Evolutionary conservation across 2,888 invertebrate genomes (phyloP).

Genomic region (Drosophila antonietae): DNA sequence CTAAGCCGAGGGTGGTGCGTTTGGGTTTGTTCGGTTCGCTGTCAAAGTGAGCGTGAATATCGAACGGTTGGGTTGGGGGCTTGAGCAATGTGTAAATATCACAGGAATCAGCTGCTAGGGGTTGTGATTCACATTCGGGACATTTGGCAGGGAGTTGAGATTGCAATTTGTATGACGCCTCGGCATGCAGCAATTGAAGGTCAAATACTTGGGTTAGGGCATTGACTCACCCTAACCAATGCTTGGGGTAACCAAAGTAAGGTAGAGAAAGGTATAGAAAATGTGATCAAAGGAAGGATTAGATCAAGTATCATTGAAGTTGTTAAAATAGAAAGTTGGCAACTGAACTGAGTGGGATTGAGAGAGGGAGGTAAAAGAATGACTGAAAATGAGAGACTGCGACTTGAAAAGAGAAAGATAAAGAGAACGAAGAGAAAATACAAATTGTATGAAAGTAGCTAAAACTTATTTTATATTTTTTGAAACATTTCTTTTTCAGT

Average conservation of each 20-base stretch:
- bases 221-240: too few species aligned
- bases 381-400: too few species aligned
- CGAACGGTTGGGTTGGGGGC: conserved; percentile 1
- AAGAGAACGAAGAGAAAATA: too few species aligned
- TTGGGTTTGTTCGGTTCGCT: conserved; percentile 14
- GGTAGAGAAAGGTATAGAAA: too few species aligned
- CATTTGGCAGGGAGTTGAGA: background rate
- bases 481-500: too few species aligned
- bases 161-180: background rate
- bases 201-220: background rate
- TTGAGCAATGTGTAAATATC: conserved; percentile 11
- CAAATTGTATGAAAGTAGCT: too few species aligned
- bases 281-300: background rate
- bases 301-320: background rate
- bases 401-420: too few species aligned
- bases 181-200: background rate
- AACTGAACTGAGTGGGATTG: too few species aligned
- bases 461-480: too few species aligned
- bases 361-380: background rate
- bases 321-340: too few species aligned
- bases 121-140: background rate
- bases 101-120: conserved; percentile 24
- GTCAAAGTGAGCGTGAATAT: conserved; percentile 71
- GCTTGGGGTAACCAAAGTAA: background rate
- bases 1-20: conserved; percentile 18